phyloP scores from a whole-genome alignment of 37 sponge, comb jelly and placozoan species.

The Spongia lamella region DNA sequence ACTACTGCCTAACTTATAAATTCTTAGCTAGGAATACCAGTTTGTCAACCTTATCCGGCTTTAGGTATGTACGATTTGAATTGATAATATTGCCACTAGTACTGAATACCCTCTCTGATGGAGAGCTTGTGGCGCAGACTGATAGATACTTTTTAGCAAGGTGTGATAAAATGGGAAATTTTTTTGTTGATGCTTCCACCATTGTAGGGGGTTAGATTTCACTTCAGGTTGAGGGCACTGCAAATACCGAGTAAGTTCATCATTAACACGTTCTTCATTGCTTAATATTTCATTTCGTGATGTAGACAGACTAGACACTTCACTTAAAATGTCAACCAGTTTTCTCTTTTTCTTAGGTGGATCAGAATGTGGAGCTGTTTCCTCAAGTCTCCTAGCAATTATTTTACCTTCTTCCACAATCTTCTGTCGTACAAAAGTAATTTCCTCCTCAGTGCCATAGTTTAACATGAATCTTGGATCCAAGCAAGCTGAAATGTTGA shows the following conservation, averaged over 20 bases:
- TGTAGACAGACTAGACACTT: too few species aligned
- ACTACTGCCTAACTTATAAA: too few species aligned
- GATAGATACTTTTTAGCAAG: constrained; percentile 35
- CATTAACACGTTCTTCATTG: too few species aligned
- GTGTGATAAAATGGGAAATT: constrained; percentile 12
- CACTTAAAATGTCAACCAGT: too few species aligned
- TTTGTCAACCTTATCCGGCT: constrained; percentile 27
- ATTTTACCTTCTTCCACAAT: too few species aligned
- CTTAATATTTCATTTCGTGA: too few species aligned
- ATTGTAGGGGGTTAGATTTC: constrained; percentile 13
- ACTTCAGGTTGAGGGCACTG: constrained; percentile 1
- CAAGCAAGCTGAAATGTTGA: constrained; percentile 11
- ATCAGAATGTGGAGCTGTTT: too few species aligned
- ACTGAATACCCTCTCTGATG: constrained; percentile 47
- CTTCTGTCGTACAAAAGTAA: too few species aligned
- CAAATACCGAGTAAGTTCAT: constrained; percentile 1
- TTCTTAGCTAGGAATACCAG: constrained; percentile 47
- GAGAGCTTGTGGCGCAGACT: constrained; percentile 39
- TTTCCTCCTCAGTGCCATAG: too few species aligned
- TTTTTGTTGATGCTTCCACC: constrained; percentile 42
- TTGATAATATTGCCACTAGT: constrained; percentile 30
- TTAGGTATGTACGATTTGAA: constrained; percentile 4
- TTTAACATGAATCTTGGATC: constrained; percentile 15
- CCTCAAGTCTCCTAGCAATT: too few species aligned
- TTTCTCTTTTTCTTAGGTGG: too few species aligned